These are phyloP conservation scores for Hemaris fuciformis DNA, from an alignment of 2,888 invertebrate genomes.

Conservation along the genomic window DNA sequence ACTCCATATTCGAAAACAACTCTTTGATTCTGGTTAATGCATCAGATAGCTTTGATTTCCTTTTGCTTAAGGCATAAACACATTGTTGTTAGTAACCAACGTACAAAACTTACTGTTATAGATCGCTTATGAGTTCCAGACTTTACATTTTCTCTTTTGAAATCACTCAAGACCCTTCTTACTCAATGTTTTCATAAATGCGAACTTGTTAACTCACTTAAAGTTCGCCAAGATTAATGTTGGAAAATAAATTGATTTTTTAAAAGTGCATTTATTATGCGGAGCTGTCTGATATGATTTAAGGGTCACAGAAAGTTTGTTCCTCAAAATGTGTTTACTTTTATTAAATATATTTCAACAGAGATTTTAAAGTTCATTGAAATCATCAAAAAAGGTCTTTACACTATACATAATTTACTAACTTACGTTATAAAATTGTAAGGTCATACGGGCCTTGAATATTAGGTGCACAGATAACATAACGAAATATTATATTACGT, in stretches of 20 bases:
- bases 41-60: background rate
- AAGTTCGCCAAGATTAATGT: constrained; percentile 4
- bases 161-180: constrained; percentile 9
- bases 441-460: no score
- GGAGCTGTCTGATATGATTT: constrained; percentile 2
- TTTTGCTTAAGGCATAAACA: background rate
- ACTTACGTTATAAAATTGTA: no score
- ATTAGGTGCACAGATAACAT: no score
- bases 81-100: background rate
- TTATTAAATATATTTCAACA: background rate
- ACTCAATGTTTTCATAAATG: constrained; percentile 8
- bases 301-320: constrained; percentile 1
- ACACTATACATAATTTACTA: no score
- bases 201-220: constrained; percentile 7
- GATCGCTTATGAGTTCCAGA: background rate
- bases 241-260: constrained; percentile 6
- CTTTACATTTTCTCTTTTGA: constrained; percentile 4
- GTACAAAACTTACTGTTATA: background rate
- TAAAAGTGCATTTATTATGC: constrained; percentile 8
- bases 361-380: background rate
- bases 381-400: no score
- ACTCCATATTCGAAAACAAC: background rate
- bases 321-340: background rate
- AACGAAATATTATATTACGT: no score
- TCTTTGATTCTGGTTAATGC: background rate